Evolutionary conservation across 2,888 invertebrate genomes (phyloP).

Genomic region (Molorchus minor): DNA sequence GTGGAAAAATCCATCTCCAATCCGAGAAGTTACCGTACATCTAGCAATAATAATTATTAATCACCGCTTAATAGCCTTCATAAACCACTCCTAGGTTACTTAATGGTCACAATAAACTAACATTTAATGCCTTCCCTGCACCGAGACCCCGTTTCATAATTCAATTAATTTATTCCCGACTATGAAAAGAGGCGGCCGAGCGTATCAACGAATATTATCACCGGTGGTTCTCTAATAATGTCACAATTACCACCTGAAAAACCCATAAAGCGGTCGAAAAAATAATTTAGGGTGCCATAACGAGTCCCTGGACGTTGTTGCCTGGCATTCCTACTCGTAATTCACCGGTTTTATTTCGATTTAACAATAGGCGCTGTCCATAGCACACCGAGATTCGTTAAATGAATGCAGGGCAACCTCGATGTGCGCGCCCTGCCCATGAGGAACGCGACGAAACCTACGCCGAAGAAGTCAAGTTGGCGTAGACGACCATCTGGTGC

Average conservation of each 20-base stretch:
- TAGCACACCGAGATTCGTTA: slow-evolving; percentile 3
- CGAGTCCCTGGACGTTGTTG: neutral
- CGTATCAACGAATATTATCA: slow-evolving; percentile 6
- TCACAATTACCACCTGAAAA: slow-evolving; percentile 22
- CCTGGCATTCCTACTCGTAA: slow-evolving; percentile 9
- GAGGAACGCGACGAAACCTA: slow-evolving; percentile 17
- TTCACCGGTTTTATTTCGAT: slow-evolving; percentile 16
- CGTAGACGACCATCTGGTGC: slow-evolving; percentile 25
- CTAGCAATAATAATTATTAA: slow-evolving; percentile 4
- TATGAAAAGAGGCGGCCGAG: neutral
- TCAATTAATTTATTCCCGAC: slow-evolving; percentile 10
- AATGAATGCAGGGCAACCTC: slow-evolving; percentile 2
- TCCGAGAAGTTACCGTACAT: neutral
- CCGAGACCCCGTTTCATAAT: neutral
- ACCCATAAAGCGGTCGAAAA: slow-evolving; percentile 10
- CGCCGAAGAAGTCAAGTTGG: slow-evolving; percentile 17
- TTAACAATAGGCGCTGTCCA: slow-evolving; percentile 13
- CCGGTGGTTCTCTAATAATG: slow-evolving; percentile 14
- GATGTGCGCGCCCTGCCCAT: slow-evolving; percentile 17
- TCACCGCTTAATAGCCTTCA: neutral
- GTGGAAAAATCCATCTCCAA: too few relatives aligned
- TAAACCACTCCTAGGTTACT: slow-evolving; percentile 6
- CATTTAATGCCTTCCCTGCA: neutral
- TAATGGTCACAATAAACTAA: slow-evolving; percentile 1
- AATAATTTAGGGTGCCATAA: slow-evolving; percentile 16